Conservation (phyloP, 2,113 vertebrate species). For the Ceuthmochares aereus region DNA sequence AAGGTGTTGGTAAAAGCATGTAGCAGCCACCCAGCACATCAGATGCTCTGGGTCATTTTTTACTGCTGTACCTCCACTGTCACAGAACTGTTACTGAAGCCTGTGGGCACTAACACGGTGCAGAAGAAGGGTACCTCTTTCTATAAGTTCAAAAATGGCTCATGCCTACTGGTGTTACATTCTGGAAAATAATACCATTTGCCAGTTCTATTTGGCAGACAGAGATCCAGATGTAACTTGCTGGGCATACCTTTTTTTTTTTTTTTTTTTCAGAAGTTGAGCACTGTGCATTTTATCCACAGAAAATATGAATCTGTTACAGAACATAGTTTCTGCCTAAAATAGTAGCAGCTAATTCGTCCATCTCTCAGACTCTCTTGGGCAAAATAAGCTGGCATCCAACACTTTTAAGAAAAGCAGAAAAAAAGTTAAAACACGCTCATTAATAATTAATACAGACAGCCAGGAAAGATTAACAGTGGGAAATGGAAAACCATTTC, state of each 20-base stretch:
- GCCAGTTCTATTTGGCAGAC: neutral
- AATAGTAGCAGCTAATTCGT: neutral
- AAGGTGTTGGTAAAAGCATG: neutral
- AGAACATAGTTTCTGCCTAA: neutral
- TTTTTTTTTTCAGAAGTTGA: neutral
- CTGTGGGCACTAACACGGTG: neutral
- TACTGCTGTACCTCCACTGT: neutral
- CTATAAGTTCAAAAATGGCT: neutral
- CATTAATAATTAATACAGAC: neutral
- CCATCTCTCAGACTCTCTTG: neutral
- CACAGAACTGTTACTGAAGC: neutral
- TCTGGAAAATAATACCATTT: neutral
- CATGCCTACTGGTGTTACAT: neutral
- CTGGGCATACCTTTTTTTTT: neutral
- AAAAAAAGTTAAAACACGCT: neutral
- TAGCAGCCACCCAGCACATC: neutral
- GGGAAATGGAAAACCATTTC: conserved; percentile 3
- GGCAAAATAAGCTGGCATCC: neutral
- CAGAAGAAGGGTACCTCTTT: neutral
- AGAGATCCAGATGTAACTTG: neutral
- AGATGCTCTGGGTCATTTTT: neutral
- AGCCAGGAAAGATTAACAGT: neutral
- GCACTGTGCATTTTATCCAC: neutral
- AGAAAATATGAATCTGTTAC: neutral
- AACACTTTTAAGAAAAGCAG: neutral